Percentiles rank a stretch among this genome's conserved stretches.
Conservation (phyloP, 2,797 vertebrate species). For the Pithecia hirsuta region DNA sequence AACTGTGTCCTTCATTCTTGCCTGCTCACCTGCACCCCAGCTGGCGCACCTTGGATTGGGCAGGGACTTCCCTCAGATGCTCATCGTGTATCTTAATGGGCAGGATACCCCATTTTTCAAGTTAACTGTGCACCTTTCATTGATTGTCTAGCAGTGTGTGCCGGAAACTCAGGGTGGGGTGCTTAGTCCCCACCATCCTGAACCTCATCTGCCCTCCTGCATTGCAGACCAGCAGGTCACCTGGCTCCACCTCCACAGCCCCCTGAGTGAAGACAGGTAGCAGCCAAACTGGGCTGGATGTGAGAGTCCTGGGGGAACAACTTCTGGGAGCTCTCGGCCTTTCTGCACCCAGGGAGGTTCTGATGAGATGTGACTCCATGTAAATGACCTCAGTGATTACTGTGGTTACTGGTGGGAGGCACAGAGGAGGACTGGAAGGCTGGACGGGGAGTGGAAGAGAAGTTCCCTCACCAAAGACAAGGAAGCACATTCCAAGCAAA, state of each 20-base stretch:
- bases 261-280: background rate
- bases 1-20: background rate
- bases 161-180: background rate
- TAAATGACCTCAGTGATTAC: background rate
- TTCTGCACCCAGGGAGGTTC: background rate
- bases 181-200: background rate
- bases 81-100: background rate
- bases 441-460: background rate
- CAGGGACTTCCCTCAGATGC: background rate
- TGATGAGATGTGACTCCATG: background rate
- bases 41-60: background rate
- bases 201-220: background rate
- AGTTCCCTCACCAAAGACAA: background rate
- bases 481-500: background rate
- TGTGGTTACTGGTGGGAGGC: background rate
- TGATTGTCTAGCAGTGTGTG: no score
- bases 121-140: fast-evolving
- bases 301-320: background rate
- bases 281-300: background rate
- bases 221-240: background rate
- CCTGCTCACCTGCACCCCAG: background rate
- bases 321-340: background rate
- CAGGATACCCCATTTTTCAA: background rate
- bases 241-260: background rate
- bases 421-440: background rate